Evolutionary conservation across 2,888 invertebrate genomes (phyloP), one percentile per base, ranked within the genome.

Genomic region (Latrodectus hesperus): DNA sequence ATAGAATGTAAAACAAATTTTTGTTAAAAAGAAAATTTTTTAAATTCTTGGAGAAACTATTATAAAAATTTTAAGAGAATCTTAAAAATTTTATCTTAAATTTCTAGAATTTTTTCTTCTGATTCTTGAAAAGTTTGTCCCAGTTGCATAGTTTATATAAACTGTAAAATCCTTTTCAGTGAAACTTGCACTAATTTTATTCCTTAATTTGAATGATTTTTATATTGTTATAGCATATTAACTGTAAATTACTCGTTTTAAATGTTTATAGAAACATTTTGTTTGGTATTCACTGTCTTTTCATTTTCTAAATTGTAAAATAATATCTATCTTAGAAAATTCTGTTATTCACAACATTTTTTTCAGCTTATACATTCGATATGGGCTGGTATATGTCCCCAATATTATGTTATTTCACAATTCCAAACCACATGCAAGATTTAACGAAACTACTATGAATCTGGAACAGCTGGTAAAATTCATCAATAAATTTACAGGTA

Each of bases 381-480:
- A 96, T 92, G 98, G 98, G 12, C 96, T 98, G 86, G 95, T 97
- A 11, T 97, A 97, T 22, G 95, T 98, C 65, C 98, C 98, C 10
- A 96, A 97, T 5, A 92, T 98, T 55, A 94, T 98, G 93, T 93
- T 98, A 89, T 96, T 98, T 91, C 97, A 98, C 91, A 97, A 97
- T 92, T 97, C 97, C 0, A 94, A 96, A 90, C 95, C 97, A 0
- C 94, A 96, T 51, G 96, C 96, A 0, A 96, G 96, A 93, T 97
- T 95, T 91, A 97, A 96, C 93, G 96, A 95, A 49, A 95, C 96
- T 12, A 95, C 95, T 88, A 96, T 96, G 89, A 96, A 95, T 9
- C 94, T 97, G 68, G 95, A 96, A 89, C 94, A 95, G 80, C 96
- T 98, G 91, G 94, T 95, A 16, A 95, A 94, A 91, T 98, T 97